Base-by-base conservation (phyloP, 2,888 invertebrate species). In the Mylabris sibirica region DNA sequence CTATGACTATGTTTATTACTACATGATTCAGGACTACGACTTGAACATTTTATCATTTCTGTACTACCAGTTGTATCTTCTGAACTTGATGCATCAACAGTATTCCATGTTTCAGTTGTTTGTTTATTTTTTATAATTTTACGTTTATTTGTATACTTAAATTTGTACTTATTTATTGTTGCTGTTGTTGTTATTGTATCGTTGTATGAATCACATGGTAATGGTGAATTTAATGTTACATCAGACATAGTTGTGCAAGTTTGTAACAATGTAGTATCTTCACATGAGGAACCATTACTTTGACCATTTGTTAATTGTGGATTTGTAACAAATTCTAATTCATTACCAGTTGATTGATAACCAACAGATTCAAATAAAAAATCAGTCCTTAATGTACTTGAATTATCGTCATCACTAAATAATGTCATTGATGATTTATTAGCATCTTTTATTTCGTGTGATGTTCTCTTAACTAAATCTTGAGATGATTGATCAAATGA, bases 401-500 rank as follows among this genome's bases (percentile, higher is more conserved):
- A 82, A 74, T 80, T 81, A 62, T 83, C 81, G 65, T 82, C 80
- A 65, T 82, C 83, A 69, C 83, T 82, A 74, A 84, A 84, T 66
- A 85, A 75, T 64, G 83, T 82, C 71, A 84, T 79, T 17, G 77
- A 77, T n/a, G 81, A 78, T 64, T 80, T 76, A 59, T 80, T 80
- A 70, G 84, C 83, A 65, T 80, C 76, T 70, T 79, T 79, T 11
- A 73, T 73, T 41, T 78, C 78, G 9, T 59, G 69, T 11, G 68
- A 38, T 22, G 70, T 59, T n/a, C 74, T 63, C 64, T 76, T 77
- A n/a, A 74, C 72, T 6, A 78, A 67, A 65, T 87, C 88, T 69
- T 87, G 87, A 0, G 86, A 85, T 1, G 85, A 86, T 75, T 89
- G 90, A 67, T 91, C 91, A 75, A 87, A 88, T 1, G 88, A 86